Percentiles rank a stretch among this genome's conserved stretches.
phyloP scores from a whole-genome alignment of 2,888 invertebrate species.

The Hydriomena furcata region DNA sequence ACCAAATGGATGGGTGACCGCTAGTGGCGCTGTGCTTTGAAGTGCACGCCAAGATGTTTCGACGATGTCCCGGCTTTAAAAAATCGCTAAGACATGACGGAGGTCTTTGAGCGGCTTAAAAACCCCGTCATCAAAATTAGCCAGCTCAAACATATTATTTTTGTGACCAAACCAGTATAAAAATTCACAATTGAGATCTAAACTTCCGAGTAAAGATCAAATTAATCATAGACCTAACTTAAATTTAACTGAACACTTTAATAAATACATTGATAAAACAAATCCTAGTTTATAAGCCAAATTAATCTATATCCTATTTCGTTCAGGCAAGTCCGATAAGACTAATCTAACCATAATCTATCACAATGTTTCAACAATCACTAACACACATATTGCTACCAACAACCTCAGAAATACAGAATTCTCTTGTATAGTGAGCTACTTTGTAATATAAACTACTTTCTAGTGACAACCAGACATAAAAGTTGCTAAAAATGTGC shows the following conservation, averaged over 20 bases:
- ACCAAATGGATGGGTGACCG: no score
- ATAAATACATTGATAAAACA: slow-evolving; percentile 7
- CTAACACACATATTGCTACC: slow-evolving; percentile 21
- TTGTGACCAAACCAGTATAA: no score
- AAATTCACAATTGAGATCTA: no score
- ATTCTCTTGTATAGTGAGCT: not conserved
- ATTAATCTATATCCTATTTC: slow-evolving; percentile 14
- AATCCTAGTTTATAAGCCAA: slow-evolving; percentile 1
- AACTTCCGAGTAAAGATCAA: no score
- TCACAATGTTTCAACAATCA: slow-evolving; percentile 31
- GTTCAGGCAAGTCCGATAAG: slow-evolving; percentile 23
- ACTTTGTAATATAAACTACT: not conserved
- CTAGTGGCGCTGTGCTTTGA: no score
- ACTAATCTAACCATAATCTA: slow-evolving; percentile 23
- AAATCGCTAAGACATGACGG: no score
- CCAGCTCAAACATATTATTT: no score
- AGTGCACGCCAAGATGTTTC: no score
- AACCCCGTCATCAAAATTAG: no score
- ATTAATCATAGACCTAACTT: slow-evolving; percentile 4
- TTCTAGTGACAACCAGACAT: no score
- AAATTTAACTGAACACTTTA: slow-evolving; percentile 16
- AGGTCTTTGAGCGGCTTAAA: no score
- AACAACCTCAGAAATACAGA: slow-evolving; percentile 2
- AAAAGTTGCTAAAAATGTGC: not conserved
- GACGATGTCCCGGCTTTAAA: no score